Conservation (phyloP, 64 coral and sea anemone species). For the Montipora foliosa region DNA sequence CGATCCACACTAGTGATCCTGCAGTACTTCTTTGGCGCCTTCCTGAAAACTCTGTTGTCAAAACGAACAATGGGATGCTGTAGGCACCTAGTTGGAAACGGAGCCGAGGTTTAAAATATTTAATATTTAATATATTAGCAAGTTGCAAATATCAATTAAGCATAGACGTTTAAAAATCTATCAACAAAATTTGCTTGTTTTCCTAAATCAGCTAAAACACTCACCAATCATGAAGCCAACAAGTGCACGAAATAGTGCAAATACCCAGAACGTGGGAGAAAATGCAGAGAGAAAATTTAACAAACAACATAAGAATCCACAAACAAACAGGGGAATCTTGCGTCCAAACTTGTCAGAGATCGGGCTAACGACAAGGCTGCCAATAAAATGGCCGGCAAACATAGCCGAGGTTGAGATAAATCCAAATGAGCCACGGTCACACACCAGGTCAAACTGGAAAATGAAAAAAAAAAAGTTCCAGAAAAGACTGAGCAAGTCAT, state of each 20-base stretch:
- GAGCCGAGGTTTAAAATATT: not conserved
- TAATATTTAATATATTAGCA: too few species aligned
- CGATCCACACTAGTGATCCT: conserved; percentile 1
- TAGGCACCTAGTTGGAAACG: not conserved
- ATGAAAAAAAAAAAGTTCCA: not conserved
- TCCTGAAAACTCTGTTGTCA: conserved; percentile 25
- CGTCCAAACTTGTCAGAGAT: conserved; percentile 64
- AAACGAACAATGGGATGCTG: conserved; percentile 40
- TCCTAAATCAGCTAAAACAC: not conserved
- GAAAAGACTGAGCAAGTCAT: not conserved
- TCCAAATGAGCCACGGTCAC: conserved; percentile 47
- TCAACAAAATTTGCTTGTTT: too few species aligned
- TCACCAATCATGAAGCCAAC: conserved; percentile 68
- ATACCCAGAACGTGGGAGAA: conserved; percentile 66
- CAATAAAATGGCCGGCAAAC: conserved; percentile 53
- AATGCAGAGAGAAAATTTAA: conserved; percentile 58
- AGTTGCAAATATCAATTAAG: too few species aligned
- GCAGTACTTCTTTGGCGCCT: conserved; percentile 13
- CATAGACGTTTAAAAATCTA: too few species aligned
- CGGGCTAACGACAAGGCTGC: conserved; percentile 24
- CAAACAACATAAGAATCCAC: not conserved
- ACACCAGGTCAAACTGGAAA: conserved; percentile 75
- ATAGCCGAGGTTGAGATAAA: conserved; percentile 62
- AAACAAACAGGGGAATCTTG: conserved; percentile 48
- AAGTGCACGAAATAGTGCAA: conserved; percentile 75